These are phyloP conservation scores for Toxotes chatareus DNA, from an alignment of 2,113 vertebrate species.

Conservation along the genomic window DNA sequence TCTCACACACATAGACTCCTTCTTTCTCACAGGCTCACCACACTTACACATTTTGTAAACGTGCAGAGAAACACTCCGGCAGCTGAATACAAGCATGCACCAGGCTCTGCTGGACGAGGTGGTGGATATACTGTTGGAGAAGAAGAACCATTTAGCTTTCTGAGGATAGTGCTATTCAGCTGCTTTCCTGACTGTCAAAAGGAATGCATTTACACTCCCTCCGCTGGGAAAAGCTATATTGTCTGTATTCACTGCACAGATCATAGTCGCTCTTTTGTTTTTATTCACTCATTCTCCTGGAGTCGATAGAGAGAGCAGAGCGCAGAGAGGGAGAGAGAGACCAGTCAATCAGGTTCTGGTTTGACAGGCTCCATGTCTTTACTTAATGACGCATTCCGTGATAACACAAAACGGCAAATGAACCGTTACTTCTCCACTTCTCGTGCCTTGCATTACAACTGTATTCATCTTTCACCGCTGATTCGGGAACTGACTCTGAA, in stretches of 20 bases:
- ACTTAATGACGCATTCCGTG: conserved; percentile 50
- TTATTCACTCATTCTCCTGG: background rate
- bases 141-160: conserved; percentile 49
- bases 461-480: background rate
- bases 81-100: conserved; percentile 18
- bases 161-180: conserved; percentile 15
- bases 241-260: conserved; percentile 31
- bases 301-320: background rate
- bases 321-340: conserved; percentile 22
- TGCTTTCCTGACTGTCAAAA: conserved; percentile 35
- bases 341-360: conserved; percentile 65
- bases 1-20: conserved; percentile 28
- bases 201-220: conserved; percentile 29
- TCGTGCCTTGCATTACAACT: conserved; percentile 16
- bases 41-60: conserved; percentile 45
- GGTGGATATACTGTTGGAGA: conserved; percentile 20
- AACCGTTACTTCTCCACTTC: conserved; percentile 46
- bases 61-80: conserved; percentile 41
- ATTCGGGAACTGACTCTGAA: conserved; percentile 15
- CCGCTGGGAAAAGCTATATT: conserved; percentile 16
- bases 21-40: conserved; percentile 56
- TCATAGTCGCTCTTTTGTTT: conserved; percentile 10
- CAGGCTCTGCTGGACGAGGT: conserved; percentile 18
- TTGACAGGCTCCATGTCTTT: conserved; percentile 60
- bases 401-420: conserved; percentile 60